Evolutionary conservation across 2,113 vertebrate species (phyloP).

Genomic region (Oophaga pumilio): DNA sequence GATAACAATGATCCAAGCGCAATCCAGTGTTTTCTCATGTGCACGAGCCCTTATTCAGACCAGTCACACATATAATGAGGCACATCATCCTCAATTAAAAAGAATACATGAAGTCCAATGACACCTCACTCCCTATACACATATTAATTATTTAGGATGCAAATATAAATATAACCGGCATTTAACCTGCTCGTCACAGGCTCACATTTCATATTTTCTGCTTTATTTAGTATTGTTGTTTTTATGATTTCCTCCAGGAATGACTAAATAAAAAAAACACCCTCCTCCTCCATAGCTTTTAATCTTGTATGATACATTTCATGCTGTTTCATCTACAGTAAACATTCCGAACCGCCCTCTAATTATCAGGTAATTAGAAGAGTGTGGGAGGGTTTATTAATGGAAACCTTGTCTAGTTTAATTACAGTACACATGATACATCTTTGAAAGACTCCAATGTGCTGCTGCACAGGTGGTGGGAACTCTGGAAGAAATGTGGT

Average conservation of each 20-base stretch:
- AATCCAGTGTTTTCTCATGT: too few relatives aligned
- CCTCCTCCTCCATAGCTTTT: constrained; percentile 30
- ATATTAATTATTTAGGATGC: neutral
- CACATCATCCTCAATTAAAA: neutral
- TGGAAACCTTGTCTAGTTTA: constrained; percentile 55
- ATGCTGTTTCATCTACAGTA: constrained; percentile 52
- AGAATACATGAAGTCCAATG: neutral
- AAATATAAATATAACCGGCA: neutral
- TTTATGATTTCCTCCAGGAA: constrained; percentile 56
- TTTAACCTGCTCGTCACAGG: neutral
- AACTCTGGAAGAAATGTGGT: neutral
- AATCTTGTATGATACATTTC: constrained; percentile 40
- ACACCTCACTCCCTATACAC: neutral
- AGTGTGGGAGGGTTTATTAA: constrained; percentile 54
- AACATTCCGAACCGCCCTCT: constrained; percentile 51
- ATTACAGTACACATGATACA: constrained; percentile 58
- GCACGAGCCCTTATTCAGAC: neutral
- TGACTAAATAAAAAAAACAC: constrained; percentile 40
- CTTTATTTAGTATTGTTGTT: neutral
- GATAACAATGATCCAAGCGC: too few relatives aligned
- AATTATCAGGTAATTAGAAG: constrained; percentile 57
- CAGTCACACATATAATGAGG: neutral
- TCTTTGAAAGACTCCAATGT: constrained; percentile 49
- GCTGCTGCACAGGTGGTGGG: constrained; percentile 28
- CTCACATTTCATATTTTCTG: neutral